phyloP scores from a whole-genome alignment of 2,797 vertebrate species.

The Netta rufina region DNA sequence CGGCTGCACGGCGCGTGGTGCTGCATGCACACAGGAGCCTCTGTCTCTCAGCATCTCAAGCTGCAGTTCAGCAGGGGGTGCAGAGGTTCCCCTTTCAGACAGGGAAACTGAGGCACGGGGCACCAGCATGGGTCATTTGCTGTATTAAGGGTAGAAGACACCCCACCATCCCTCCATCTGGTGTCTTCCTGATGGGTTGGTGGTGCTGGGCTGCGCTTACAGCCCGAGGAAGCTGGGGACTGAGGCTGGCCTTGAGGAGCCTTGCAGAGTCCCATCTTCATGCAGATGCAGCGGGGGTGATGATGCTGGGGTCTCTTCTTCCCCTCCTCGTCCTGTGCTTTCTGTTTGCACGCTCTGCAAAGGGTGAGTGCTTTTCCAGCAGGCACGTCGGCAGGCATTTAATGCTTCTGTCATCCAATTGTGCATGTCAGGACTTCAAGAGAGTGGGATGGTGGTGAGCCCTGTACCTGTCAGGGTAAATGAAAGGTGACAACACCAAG shows the following conservation, averaged over 20 bases:
- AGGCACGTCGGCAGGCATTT: background rate
- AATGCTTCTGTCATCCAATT: background rate
- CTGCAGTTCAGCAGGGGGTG: background rate
- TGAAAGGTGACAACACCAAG: background rate
- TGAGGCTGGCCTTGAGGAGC: background rate
- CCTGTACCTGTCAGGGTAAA: constrained; percentile 18
- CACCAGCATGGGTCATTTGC: accelerated
- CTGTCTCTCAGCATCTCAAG: background rate
- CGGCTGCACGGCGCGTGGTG: accelerated
- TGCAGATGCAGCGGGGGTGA: too few relatives aligned
- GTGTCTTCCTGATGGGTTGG: background rate
- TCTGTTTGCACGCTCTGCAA: background rate
- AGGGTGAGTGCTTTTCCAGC: background rate
- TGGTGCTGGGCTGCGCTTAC: background rate
- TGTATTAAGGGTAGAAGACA: accelerated
- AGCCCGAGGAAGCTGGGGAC: background rate
- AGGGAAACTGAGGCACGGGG: background rate
- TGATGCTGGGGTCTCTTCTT: background rate
- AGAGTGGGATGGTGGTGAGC: background rate
- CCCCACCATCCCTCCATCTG: accelerated
- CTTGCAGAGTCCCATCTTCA: too few relatives aligned
- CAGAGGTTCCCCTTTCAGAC: background rate
- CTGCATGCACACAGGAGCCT: accelerated
- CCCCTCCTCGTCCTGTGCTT: background rate
- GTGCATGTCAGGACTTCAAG: background rate